A percentile compares a stretch with the other conserved stretches of the same genome.
Conservation (phyloP, 2,113 vertebrate species). For the Halichoeres trimaculatus region DNA sequence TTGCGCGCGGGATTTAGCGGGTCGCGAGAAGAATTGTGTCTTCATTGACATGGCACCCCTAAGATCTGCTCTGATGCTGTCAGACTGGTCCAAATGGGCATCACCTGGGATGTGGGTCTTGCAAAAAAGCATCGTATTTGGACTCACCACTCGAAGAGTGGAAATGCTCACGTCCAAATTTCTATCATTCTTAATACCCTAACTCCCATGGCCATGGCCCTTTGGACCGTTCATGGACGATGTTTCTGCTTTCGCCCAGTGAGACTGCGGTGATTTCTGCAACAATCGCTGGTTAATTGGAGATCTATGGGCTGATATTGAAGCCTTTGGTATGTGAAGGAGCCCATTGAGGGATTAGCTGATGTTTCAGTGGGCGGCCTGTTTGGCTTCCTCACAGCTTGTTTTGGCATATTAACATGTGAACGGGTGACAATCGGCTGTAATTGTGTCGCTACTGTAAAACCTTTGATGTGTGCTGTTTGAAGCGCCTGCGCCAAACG, state of each 20-base stretch:
- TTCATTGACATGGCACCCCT: not conserved
- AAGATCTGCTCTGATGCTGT: not conserved
- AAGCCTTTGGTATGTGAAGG: not conserved
- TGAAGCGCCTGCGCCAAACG: constrained; percentile 72
- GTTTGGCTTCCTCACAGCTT: constrained; percentile 58
- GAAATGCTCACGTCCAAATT: too few species aligned
- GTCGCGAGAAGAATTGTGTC: not conserved
- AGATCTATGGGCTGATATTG: not conserved
- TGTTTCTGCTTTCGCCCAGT: not conserved
- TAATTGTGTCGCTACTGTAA: constrained; percentile 83
- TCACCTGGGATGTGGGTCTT: too few species aligned
- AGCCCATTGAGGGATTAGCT: constrained; percentile 1
- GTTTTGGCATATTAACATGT: constrained; percentile 74
- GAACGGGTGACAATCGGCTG: constrained; percentile 67
- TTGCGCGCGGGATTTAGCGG: constrained; percentile 31
- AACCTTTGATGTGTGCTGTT: constrained; percentile 80
- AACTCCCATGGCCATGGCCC: too few species aligned
- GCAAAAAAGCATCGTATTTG: too few species aligned
- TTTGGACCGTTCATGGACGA: too few species aligned
- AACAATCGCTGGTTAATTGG: not conserved
- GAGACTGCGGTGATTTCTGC: too few species aligned
- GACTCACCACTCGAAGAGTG: too few species aligned
- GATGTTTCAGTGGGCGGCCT: not conserved
- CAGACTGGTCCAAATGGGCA: too few species aligned
- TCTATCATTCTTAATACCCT: too few species aligned